Evolutionary conservation across 2,113 vertebrate genomes (phyloP).

Genomic region (Stegostoma tigrinum): DNA sequence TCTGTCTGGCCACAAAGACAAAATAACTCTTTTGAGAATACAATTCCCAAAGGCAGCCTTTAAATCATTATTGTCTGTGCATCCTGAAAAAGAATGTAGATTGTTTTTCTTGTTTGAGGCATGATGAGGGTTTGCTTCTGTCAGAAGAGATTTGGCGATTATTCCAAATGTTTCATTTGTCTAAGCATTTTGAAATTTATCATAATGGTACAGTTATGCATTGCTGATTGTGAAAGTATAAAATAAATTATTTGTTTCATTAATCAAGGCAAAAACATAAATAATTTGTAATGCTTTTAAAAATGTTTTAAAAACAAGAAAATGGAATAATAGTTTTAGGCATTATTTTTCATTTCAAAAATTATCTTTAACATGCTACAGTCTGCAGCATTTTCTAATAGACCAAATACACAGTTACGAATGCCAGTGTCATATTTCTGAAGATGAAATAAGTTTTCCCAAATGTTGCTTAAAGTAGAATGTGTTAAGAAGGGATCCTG

Average conservation of each 20-base stretch:
- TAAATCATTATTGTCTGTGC: neutral
- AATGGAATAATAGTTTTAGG: neutral
- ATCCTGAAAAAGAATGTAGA: neutral
- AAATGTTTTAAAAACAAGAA: neutral
- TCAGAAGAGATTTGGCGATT: neutral
- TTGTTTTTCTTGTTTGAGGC: neutral
- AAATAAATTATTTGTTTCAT: neutral
- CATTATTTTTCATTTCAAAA: neutral
- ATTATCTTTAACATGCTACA: neutral
- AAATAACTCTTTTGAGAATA: conserved; percentile 23
- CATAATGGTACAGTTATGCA: neutral
- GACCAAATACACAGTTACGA: neutral
- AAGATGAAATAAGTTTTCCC: too few relatives aligned
- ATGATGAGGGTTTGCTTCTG: neutral
- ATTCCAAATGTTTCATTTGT: neutral
- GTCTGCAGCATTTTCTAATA: neutral
- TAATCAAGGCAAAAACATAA: neutral
- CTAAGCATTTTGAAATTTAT: neutral
- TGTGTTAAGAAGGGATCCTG: too few relatives aligned
- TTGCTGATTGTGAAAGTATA: neutral
- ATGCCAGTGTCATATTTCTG: neutral
- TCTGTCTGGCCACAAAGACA: conserved; percentile 32
- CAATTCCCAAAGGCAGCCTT: conserved; percentile 1
- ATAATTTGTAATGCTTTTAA: neutral
- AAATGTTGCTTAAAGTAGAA: too few relatives aligned